Conservation (phyloP, 2,888 invertebrate genomes). For the Onchidella celtica region DNA sequence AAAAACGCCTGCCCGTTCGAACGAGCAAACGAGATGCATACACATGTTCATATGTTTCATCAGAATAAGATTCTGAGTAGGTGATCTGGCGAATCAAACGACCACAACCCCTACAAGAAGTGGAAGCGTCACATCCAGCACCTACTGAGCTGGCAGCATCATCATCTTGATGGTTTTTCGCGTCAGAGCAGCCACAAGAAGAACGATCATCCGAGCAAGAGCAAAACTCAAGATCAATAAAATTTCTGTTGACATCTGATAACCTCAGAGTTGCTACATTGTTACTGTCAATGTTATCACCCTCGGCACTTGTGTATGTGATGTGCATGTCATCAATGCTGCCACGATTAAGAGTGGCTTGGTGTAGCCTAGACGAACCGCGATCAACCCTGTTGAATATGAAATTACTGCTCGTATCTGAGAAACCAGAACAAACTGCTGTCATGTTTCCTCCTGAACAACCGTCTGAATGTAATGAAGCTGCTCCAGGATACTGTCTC, state of each 20-base stretch:
- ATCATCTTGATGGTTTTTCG: slow-evolving; percentile 18
- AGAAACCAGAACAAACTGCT: neutral
- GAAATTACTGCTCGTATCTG: neutral
- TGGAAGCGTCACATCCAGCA: slow-evolving; percentile 7
- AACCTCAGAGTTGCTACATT: neutral
- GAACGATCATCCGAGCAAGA: slow-evolving; percentile 46
- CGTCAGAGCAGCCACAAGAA: slow-evolving; percentile 31
- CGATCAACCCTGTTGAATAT: too few relatives aligned
- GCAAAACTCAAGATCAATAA: slow-evolving; percentile 40
- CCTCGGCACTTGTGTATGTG: neutral
- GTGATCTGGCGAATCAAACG: slow-evolving; percentile 49
- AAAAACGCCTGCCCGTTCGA: slow-evolving; percentile 27
- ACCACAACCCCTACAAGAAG: slow-evolving; percentile 42
- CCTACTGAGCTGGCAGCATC: slow-evolving; percentile 30
- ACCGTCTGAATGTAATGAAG: neutral
- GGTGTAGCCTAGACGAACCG: too few relatives aligned
- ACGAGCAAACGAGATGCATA: slow-evolving; percentile 44
- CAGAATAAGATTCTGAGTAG: slow-evolving; percentile 46
- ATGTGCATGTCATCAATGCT: neutral
- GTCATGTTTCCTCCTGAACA: neutral
- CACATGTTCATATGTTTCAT: slow-evolving; percentile 49
- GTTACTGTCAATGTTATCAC: neutral
- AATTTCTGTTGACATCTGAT: neutral
- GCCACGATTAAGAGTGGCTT: too few relatives aligned
- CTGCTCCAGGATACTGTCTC: neutral